These are phyloP conservation scores for Anisognathus igniventris DNA, from an alignment of 2,797 vertebrate species.

Conservation along the genomic window DNA sequence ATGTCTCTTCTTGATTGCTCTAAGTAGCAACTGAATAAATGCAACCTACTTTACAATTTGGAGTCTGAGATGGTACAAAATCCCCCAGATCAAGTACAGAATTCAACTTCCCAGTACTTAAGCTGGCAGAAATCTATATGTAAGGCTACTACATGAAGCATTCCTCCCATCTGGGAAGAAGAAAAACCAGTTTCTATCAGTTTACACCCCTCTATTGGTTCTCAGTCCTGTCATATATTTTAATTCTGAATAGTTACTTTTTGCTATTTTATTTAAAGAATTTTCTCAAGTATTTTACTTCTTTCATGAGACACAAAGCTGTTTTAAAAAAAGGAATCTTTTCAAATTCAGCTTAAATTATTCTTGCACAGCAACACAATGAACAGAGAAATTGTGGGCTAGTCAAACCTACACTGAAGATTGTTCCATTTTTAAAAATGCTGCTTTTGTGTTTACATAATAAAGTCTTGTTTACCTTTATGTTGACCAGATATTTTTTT, in stretches of 20 bases:
- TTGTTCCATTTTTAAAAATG: neutral
- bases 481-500: neutral
- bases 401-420: neutral
- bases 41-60: neutral
- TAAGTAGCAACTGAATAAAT: neutral
- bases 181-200: neutral
- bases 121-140: neutral
- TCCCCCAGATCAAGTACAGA: neutral
- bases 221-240: neutral
- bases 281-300: neutral
- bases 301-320: neutral
- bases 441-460: neutral
- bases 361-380: neutral
- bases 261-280: neutral
- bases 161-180: neutral
- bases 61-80: neutral
- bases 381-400: neutral
- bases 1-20: constrained; percentile 4
- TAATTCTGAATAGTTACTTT: neutral
- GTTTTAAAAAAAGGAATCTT: neutral
- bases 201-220: neutral
- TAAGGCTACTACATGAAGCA: neutral
- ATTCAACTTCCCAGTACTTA: neutral
- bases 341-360: neutral
- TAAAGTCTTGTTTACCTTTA: neutral